Conservation (phyloP, 2,888 invertebrate genomes). For the Dasypogon diadema region DNA sequence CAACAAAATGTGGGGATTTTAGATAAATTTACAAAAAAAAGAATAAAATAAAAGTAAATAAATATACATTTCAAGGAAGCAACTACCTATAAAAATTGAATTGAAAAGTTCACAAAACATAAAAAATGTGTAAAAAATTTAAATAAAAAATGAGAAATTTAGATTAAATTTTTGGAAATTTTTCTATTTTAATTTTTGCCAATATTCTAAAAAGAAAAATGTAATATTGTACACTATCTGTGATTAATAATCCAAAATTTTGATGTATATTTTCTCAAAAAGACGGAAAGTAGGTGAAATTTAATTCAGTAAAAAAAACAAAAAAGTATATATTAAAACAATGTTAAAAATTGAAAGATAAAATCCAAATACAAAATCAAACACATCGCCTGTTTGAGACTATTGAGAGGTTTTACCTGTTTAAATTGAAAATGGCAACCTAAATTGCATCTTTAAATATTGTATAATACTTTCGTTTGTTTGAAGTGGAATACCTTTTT, state of each 20-base stretch:
- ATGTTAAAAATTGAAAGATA: conserved; percentile 56
- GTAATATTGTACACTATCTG: conserved; percentile 69
- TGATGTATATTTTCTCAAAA: conserved; percentile 69
- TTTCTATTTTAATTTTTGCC: conserved; percentile 44
- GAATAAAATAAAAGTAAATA: conserved; percentile 7
- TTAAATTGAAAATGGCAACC: conserved; percentile 54
- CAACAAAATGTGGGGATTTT: conserved; percentile 32
- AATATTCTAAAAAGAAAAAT: conserved; percentile 52
- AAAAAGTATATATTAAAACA: conserved; percentile 57
- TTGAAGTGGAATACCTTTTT: conserved; percentile 61
- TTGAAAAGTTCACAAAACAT: conserved; percentile 19
- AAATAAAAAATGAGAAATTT: conserved; percentile 15
- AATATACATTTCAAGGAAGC: conserved; percentile 39
- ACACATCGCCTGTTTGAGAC: conserved; percentile 59
- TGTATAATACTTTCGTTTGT: conserved; percentile 63
- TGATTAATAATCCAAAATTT: conserved; percentile 70
- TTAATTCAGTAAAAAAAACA: conserved; percentile 58
- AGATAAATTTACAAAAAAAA: conserved; percentile 42
- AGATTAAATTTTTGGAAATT: conserved; percentile 39
- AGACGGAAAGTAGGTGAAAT: conserved; percentile 58
- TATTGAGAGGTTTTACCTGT: conserved; percentile 58
- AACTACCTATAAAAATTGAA: conserved; percentile 39
- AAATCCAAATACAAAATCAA: conserved; percentile 53
- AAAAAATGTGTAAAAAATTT: conserved; percentile 27
- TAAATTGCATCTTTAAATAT: conserved; percentile 60